Evolutionary conservation across 2,797 vertebrate genomes (phyloP).

Genomic region (Varecia variegata): DNA sequence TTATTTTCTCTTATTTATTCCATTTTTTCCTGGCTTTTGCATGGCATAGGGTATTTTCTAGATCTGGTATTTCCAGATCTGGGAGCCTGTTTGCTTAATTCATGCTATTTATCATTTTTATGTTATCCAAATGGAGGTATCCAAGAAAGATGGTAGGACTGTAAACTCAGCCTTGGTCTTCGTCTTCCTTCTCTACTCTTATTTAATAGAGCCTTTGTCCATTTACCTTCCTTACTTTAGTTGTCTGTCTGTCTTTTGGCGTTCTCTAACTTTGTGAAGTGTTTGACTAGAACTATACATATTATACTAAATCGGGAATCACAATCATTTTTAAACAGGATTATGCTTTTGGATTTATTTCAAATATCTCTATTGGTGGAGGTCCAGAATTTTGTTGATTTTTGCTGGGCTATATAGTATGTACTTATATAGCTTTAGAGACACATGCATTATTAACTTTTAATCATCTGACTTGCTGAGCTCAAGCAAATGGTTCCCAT

Average conservation of each 20-base stretch:
- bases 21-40: not conserved
- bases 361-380: not conserved
- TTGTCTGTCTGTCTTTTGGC: not conserved
- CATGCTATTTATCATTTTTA: not conserved
- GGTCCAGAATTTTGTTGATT: not conserved
- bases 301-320: not conserved
- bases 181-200: not conserved
- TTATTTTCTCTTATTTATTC: not conserved
- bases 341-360: not conserved
- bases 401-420: not conserved
- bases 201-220: not conserved
- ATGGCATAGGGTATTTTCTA: not conserved
- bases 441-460: not conserved
- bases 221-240: not conserved
- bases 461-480: not conserved
- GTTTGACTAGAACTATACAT: not conserved
- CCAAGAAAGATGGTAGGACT: not conserved
- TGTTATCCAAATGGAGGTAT: not conserved
- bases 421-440: not conserved
- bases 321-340: not conserved
- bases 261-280: not conserved
- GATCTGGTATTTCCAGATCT: not conserved
- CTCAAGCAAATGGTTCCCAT: not conserved
- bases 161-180: not conserved
- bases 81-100: not conserved